These are phyloP conservation scores for Neodiprion pinetum DNA, from an alignment of 1,140 invertebrate species.

Conservation along the genomic window DNA sequence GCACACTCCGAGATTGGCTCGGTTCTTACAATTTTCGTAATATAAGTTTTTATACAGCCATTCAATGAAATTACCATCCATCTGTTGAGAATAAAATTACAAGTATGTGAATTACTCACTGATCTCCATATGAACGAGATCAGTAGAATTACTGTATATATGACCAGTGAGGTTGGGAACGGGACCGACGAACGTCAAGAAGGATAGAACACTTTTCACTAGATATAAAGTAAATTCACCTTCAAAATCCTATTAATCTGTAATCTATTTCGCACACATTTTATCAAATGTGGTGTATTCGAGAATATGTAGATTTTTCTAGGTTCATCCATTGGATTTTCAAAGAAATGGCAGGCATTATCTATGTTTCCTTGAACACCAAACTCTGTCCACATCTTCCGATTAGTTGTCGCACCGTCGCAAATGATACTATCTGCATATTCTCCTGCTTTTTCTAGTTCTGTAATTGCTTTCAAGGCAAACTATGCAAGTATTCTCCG, in stretches of 20 bases:
- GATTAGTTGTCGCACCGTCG: slow-evolving; percentile 24
- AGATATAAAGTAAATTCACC: background rate
- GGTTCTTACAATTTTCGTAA: background rate
- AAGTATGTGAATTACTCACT: background rate
- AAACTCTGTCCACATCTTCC: slow-evolving; percentile 27
- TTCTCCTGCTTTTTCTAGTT: slow-evolving; percentile 25
- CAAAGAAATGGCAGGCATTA: slow-evolving; percentile 13
- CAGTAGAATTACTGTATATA: too few species aligned
- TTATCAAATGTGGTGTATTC: slow-evolving; percentile 13
- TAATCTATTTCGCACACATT: background rate
- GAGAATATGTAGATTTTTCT: slow-evolving; percentile 19
- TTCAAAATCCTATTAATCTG: background rate
- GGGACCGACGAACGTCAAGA: too few species aligned
- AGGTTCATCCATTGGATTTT: slow-evolving; percentile 12
- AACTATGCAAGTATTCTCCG: slow-evolving; percentile 15
- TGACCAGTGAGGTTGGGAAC: too few species aligned
- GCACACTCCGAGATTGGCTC: background rate
- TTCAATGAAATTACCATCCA: background rate
- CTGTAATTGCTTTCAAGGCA: slow-evolving; percentile 19
- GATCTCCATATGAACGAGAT: background rate
- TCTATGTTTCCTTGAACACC: slow-evolving; percentile 23
- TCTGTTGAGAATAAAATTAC: background rate
- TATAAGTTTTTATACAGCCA: background rate
- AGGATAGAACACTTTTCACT: too few species aligned
- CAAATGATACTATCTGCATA: slow-evolving; percentile 25